Base-by-base conservation (phyloP, 2,888 invertebrate species). In the Ichneumoninae sp. region DNA sequence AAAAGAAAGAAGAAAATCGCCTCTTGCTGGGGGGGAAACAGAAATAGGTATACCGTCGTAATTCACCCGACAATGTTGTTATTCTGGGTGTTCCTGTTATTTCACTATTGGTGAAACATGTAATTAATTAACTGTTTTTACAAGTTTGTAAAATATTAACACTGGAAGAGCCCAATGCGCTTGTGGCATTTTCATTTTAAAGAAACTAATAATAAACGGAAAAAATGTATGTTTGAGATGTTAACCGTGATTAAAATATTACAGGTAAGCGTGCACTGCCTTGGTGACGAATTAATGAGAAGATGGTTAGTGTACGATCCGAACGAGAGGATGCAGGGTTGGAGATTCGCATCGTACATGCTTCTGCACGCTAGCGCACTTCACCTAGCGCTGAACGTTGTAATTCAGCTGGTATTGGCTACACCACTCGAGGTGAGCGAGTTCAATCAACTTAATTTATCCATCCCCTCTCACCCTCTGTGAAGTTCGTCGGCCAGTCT, bases 291-390 rank as follows among this genome's bases (percentile, higher is more conserved):
- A 76, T 89, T 90, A 69, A 89, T 92, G 76, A 91, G 91, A 85
- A 90, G 91, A 89, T 93, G 93, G 93, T 94, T 96, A 78, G 95
- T 96, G 85, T 96, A 95, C 93, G 95, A 96, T 89, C 96, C 96
- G 0, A 94, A 95, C 88, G 95, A 96, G 93, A 95, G 96, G 88
- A 94, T 94, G 66, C 95, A 97, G 93, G 94, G 96, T 40, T 98
- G 98, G 98, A 95, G 98, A 87, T 96, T 97, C 91, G 91, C 97
- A 80, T 96, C 96, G 63, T 98, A 98, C 93, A 97, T 97, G 95
- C 94, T 97, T 88, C 94, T 98, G 79, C 98, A 98, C 94, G 96
- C 97, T 77, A 96, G 96, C 93, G 95, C 95, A 90, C 95, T 96
- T 69, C 98, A 98, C 93, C 94, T 98, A 83, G 95, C 96, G 30